Evolutionary conservation across 1,140 invertebrate species (phyloP).

Genomic region (Drosophila tristis): DNA sequence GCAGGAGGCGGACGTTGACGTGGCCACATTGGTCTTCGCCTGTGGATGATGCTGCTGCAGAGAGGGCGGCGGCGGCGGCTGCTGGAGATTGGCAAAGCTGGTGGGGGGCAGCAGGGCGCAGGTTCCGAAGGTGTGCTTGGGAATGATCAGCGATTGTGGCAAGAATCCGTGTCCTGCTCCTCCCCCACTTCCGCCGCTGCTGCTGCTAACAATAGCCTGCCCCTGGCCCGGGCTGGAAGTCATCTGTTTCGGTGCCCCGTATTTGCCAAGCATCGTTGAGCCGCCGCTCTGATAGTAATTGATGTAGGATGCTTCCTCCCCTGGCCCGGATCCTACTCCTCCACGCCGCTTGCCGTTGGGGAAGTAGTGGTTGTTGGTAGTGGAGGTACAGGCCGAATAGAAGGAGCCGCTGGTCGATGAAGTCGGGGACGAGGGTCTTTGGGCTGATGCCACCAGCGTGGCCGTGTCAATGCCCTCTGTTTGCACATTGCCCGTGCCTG

Average conservation of each 20-base stretch:
- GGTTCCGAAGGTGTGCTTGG: slow-evolving; percentile 81
- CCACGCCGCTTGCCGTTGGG: slow-evolving; percentile 39
- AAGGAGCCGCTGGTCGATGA: slow-evolving; percentile 54
- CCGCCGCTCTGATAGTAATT: slow-evolving; percentile 32
- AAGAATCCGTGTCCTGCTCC: slow-evolving; percentile 41
- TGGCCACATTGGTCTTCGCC: slow-evolving; percentile 20
- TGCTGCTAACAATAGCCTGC: slow-evolving; percentile 66
- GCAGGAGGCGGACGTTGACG: slow-evolving; percentile 42
- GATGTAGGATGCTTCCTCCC: slow-evolving; percentile 33
- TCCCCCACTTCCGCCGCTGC: slow-evolving; percentile 29
- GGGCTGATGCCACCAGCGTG: slow-evolving; percentile 7
- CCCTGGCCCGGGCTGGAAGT: slow-evolving; percentile 46
- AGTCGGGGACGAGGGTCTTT: slow-evolving; percentile 44
- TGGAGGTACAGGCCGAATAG: slow-evolving; percentile 66
- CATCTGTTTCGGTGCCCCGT: background rate
- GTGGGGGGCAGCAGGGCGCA: slow-evolving; percentile 74
- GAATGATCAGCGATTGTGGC: slow-evolving; percentile 40
- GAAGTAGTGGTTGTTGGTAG: slow-evolving; percentile 53
- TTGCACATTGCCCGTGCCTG: no score
- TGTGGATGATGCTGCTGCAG: slow-evolving; percentile 37
- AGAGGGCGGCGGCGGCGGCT: slow-evolving; percentile 23
- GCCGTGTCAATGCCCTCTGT: slow-evolving; percentile 24
- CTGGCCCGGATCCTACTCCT: slow-evolving; percentile 6
- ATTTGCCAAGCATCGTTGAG: slow-evolving; percentile 35
- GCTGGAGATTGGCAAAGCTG: slow-evolving; percentile 69